phyloP scores from a whole-genome alignment of 2,113 vertebrate species.

The Forbesichthys agassizii region DNA sequence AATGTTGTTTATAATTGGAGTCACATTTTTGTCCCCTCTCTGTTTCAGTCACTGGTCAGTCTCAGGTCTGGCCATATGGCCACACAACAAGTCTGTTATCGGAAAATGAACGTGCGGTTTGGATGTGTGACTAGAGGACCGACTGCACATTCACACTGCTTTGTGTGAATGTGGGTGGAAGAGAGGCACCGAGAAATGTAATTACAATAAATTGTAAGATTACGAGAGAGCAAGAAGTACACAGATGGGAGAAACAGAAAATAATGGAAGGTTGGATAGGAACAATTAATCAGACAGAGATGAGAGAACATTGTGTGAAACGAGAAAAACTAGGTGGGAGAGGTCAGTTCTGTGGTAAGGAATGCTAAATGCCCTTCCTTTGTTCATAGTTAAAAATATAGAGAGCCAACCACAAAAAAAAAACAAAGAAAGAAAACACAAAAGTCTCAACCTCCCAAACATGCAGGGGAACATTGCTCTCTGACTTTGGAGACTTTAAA shows the following conservation, averaged over 20 bases:
- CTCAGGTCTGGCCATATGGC: slow-evolving; percentile 24
- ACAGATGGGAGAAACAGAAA: slow-evolving; percentile 16
- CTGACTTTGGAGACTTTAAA: slow-evolving; percentile 20
- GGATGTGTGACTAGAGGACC: slow-evolving; percentile 35
- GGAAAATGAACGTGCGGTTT: slow-evolving; percentile 50
- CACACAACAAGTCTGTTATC: slow-evolving; percentile 37
- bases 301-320: background rate
- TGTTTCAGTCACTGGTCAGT: slow-evolving; percentile 52
- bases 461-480: slow-evolving; percentile 17
- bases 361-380: slow-evolving; percentile 1
- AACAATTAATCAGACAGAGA: slow-evolving; percentile 2
- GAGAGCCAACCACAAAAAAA: background rate
- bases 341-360: background rate
- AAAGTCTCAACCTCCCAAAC: slow-evolving; percentile 17
- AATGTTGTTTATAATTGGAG: slow-evolving; percentile 7
- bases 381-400: too few relatives aligned
- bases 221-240: slow-evolving; percentile 32
- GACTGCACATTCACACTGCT: background rate
- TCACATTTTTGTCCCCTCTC: slow-evolving; percentile 28
- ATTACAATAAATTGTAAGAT: slow-evolving; percentile 48
- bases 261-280: background rate
- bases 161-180: slow-evolving; percentile 60
- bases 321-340: background rate
- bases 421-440: background rate
- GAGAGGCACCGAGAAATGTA: slow-evolving; percentile 21